Evolutionary conservation across 2,797 vertebrate species (phyloP).

Genomic region (Astyanax mexicanus): DNA sequence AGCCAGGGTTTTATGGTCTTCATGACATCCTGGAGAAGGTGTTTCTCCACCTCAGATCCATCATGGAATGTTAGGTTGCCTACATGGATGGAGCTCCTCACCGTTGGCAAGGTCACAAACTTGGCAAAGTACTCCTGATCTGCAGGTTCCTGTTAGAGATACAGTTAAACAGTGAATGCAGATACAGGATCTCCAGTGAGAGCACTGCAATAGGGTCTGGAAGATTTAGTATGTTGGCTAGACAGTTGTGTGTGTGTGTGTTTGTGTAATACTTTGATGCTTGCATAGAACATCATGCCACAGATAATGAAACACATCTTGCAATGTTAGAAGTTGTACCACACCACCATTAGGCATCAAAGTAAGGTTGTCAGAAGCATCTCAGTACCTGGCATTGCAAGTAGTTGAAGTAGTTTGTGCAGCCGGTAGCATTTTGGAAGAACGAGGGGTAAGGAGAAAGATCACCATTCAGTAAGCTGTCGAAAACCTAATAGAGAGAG

Average conservation of each 20-base stretch:
- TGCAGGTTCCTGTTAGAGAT: slow-evolving; percentile 74
- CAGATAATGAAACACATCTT: too few relatives aligned
- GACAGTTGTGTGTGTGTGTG: too few relatives aligned
- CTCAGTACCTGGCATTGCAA: slow-evolving; percentile 81
- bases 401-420: slow-evolving; percentile 84
- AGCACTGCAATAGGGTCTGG: too few relatives aligned
- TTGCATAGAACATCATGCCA: too few relatives aligned
- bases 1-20: slow-evolving; percentile 91
- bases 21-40: slow-evolving; percentile 84
- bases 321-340: too few relatives aligned
- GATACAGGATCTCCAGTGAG: too few relatives aligned
- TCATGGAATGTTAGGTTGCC: slow-evolving; percentile 85
- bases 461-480: slow-evolving; percentile 81
- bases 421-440: slow-evolving; percentile 86
- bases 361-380: neutral
- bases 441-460: slow-evolving; percentile 75
- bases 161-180: neutral
- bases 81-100: slow-evolving; percentile 84
- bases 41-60: slow-evolving; percentile 79
- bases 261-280: too few relatives aligned
- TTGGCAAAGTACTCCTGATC: slow-evolving; percentile 81
- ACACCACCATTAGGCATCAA: neutral
- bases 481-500: slow-evolving; percentile 77
- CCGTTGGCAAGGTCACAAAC: slow-evolving; percentile 80
- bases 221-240: too few relatives aligned